Conservation (phyloP, 2,797 vertebrate species). For the Hippoglossus hippoglossus region DNA sequence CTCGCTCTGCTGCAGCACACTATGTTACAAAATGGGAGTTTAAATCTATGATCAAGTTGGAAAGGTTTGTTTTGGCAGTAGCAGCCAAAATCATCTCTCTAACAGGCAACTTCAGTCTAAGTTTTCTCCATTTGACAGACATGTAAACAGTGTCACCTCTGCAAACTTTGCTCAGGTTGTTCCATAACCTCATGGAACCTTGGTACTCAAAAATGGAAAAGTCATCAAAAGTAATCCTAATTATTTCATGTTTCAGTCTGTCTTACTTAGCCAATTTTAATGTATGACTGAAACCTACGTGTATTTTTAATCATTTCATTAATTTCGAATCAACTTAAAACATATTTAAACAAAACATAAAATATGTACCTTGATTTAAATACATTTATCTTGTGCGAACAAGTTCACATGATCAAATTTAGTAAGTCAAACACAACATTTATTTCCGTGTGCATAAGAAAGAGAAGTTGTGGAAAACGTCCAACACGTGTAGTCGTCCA, state of each 20-base stretch:
- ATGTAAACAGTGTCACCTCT: constrained; percentile 18
- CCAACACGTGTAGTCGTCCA: background rate
- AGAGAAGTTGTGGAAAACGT: background rate
- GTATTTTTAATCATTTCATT: too few species aligned
- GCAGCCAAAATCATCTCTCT: constrained; percentile 1
- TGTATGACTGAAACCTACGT: too few species aligned
- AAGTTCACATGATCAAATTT: too few species aligned
- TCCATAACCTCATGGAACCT: constrained; percentile 7
- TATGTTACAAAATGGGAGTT: constrained; percentile 31
- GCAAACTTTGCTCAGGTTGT: constrained; percentile 16
- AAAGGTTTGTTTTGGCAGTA: constrained; percentile 56
- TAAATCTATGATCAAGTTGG: constrained; percentile 26
- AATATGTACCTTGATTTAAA: too few species aligned
- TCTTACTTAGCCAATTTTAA: too few species aligned
- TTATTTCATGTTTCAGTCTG: background rate
- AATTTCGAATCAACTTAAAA: too few species aligned
- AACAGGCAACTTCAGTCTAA: constrained; percentile 34
- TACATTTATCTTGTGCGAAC: too few species aligned
- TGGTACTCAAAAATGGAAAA: constrained; percentile 9
- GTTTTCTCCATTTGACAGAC: constrained; percentile 33
- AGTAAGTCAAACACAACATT: too few species aligned
- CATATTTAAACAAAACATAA: too few species aligned
- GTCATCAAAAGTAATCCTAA: background rate
- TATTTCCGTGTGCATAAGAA: background rate
- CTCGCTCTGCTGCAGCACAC: constrained; percentile 23